Conservation (phyloP, 1,140 invertebrate genomes). For the Bombus affinis region DNA sequence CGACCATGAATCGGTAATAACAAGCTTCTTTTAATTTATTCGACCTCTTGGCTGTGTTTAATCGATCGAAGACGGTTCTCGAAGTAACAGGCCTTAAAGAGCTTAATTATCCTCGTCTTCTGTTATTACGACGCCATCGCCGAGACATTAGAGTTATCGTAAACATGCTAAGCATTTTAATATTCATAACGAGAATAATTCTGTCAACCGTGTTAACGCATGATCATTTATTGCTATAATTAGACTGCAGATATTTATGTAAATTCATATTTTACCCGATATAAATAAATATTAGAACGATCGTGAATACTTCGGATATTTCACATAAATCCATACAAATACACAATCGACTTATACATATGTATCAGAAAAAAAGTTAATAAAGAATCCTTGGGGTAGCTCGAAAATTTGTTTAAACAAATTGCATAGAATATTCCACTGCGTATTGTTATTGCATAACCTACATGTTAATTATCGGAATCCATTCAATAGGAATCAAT, state of each 20-base stretch:
- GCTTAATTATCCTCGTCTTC: conserved; percentile 27
- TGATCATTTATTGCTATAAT: background rate
- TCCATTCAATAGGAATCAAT: background rate
- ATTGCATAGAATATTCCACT: background rate
- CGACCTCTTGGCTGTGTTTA: background rate
- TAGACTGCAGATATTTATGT: background rate
- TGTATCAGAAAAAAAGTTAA: no score
- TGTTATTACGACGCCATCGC: background rate
- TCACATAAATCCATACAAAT: no score
- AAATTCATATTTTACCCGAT: background rate
- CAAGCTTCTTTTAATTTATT: conserved; percentile 36
- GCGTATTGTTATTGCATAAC: no score
- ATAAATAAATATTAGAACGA: no score
- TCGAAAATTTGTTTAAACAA: background rate
- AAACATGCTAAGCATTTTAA: background rate
- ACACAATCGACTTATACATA: no score
- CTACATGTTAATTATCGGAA: background rate
- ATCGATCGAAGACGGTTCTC: conserved; percentile 21
- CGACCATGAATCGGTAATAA: background rate
- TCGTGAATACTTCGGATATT: no score
- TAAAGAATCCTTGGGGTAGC: no score
- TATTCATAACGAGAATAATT: background rate
- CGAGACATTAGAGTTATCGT: background rate
- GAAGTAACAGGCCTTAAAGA: conserved; percentile 10
- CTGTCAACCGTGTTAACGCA: background rate